Conservation (phyloP, 2,113 vertebrate species). For the Dolichallabes microphthalmus region DNA sequence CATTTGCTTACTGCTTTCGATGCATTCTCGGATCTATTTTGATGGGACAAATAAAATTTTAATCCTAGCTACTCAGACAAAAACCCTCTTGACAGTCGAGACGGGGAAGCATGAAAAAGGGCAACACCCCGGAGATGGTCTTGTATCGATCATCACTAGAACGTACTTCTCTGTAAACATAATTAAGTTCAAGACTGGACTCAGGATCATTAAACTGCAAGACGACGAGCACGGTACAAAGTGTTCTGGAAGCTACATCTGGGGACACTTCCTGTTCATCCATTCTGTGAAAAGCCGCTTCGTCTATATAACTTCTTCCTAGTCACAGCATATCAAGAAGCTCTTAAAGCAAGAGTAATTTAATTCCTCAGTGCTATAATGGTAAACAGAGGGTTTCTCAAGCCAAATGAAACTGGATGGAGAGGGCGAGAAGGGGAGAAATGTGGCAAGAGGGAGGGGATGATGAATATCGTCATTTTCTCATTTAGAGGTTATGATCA, state of each 20-base stretch:
- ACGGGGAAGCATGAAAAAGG: constrained; percentile 15
- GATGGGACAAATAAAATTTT: constrained; percentile 25
- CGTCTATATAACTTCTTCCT: neutral
- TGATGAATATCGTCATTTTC: neutral
- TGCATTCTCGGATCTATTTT: neutral
- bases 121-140: constrained; percentile 21
- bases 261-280: constrained; percentile 1
- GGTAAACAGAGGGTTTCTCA: neutral
- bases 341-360: constrained; percentile 16
- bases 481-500: neutral
- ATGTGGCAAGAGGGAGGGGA: neutral
- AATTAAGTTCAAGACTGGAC: constrained; percentile 26
- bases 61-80: constrained; percentile 12
- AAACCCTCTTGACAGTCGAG: neutral
- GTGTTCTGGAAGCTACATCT: neutral
- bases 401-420: neutral
- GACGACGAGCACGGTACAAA: neutral
- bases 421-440: neutral
- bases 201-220: constrained; percentile 7
- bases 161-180: constrained; percentile 16
- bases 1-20: neutral
- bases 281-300: neutral
- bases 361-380: neutral
- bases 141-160: constrained; percentile 5
- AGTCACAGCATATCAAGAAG: constrained; percentile 4